Evolutionary conservation across 2,113 vertebrate species (phyloP).

Genomic region (Cheirogaleus medius): DNA sequence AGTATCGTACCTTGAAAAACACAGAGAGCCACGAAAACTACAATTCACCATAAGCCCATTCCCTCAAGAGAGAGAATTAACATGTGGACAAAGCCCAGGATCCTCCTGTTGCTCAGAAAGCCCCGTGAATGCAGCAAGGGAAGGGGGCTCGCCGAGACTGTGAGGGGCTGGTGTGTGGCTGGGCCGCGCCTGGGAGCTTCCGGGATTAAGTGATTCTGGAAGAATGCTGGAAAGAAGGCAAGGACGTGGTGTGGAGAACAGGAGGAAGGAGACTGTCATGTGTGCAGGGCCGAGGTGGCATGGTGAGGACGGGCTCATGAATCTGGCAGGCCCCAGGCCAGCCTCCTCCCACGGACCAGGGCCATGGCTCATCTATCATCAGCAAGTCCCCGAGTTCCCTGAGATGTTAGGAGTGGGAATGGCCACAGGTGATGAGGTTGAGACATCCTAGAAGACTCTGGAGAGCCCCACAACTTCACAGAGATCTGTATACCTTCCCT

Average conservation of each 20-base stretch:
- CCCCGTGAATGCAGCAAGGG: not conserved
- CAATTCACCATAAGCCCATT: not conserved
- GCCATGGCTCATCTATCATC: not conserved
- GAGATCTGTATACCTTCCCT: not conserved
- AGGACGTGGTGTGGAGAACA: not conserved
- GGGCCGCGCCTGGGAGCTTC: not conserved
- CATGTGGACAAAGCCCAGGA: not conserved
- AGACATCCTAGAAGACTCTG: not conserved
- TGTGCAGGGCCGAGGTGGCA: not conserved
- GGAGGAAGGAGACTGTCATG: not conserved
- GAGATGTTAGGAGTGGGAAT: not conserved
- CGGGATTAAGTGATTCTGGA: not conserved
- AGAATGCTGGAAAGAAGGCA: not conserved
- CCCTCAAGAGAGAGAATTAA: not conserved
- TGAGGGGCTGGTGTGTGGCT: not conserved
- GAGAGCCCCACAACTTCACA: not conserved
- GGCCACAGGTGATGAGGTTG: not conserved
- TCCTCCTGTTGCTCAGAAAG: not conserved
- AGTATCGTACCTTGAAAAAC: constrained; percentile 19
- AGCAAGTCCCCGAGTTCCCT: not conserved
- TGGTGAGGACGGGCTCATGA: not conserved
- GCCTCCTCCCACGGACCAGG: not conserved
- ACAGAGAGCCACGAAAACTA: not conserved
- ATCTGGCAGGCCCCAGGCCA: no score
- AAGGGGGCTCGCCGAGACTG: not conserved